Evolutionary conservation across 2,797 vertebrate genomes (phyloP).

Genomic region (Margarornis squamiger): DNA sequence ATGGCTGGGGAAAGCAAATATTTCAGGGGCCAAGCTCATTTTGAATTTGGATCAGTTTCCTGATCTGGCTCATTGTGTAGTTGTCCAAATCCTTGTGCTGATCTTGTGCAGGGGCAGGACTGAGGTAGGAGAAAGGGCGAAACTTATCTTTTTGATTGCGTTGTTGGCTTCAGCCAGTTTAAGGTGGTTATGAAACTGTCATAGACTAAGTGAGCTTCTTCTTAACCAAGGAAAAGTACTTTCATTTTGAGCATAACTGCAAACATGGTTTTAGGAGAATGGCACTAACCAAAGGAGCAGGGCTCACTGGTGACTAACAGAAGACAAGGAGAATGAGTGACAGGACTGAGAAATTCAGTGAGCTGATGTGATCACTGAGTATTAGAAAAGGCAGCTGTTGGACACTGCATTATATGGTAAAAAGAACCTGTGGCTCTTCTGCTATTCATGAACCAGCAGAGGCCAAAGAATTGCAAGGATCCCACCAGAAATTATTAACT

Average conservation of each 20-base stretch:
- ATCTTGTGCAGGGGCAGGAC: neutral
- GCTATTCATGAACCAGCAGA: neutral
- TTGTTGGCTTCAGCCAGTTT: neutral
- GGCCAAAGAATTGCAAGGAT: neutral
- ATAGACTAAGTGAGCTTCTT: neutral
- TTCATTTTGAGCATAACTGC: neutral
- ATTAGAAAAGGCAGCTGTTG: neutral
- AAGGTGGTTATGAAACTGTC: neutral
- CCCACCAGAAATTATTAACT: neutral
- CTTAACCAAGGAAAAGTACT: neutral
- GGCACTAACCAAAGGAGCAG: neutral
- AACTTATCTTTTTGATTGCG: neutral
- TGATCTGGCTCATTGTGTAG: neutral
- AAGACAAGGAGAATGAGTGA: neutral
- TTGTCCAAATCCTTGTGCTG: slow-evolving; percentile 18
- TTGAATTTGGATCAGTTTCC: slow-evolving; percentile 42
- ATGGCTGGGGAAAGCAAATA: slow-evolving; percentile 12
- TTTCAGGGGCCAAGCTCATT: neutral
- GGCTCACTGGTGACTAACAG: neutral
- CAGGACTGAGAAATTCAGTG: neutral
- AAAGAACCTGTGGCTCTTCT: neutral
- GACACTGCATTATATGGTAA: neutral
- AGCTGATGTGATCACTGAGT: neutral
- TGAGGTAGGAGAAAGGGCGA: neutral
- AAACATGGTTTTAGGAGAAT: neutral